A percentile compares a stretch with the other conserved stretches of the same genome.
Conservation (phyloP, 2,797 vertebrate genomes). For the Phataginus tricuspis region DNA sequence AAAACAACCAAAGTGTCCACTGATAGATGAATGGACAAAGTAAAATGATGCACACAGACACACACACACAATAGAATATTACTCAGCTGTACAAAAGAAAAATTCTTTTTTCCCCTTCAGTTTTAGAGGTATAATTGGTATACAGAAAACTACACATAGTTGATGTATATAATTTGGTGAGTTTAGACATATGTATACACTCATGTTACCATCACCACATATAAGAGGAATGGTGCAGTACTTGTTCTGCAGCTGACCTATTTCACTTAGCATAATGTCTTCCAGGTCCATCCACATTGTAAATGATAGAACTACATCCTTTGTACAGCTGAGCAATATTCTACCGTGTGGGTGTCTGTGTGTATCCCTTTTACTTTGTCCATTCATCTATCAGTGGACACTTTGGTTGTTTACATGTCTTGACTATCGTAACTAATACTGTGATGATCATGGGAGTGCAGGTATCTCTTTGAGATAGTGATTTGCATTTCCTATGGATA, state of each 20-base stretch:
- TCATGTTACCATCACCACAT: not conserved
- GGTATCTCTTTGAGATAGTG: not conserved
- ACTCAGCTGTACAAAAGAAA: not conserved
- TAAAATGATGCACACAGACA: too few species aligned
- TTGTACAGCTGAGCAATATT: not conserved
- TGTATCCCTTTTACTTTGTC: not conserved
- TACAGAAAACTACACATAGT: not conserved
- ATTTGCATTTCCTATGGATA: not conserved
- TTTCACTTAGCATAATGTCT: not conserved
- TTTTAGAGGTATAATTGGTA: not conserved
- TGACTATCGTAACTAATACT: not conserved
- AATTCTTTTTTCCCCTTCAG: not conserved
- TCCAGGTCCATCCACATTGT: not conserved
- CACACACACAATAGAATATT: too few species aligned
- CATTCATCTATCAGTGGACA: not conserved
- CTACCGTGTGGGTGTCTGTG: not conserved
- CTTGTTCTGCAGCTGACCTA: not conserved
- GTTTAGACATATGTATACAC: not conserved
- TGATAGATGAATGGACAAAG: too few species aligned
- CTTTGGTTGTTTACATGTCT: not conserved
- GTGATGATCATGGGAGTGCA: not conserved
- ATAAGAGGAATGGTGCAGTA: not conserved
- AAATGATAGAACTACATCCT: not conserved
- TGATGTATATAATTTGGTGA: not conserved
- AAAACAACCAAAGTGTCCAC: not conserved